Evolutionary conservation across 2,888 invertebrate species (phyloP).

Genomic region (Drosophila meridionalis): DNA sequence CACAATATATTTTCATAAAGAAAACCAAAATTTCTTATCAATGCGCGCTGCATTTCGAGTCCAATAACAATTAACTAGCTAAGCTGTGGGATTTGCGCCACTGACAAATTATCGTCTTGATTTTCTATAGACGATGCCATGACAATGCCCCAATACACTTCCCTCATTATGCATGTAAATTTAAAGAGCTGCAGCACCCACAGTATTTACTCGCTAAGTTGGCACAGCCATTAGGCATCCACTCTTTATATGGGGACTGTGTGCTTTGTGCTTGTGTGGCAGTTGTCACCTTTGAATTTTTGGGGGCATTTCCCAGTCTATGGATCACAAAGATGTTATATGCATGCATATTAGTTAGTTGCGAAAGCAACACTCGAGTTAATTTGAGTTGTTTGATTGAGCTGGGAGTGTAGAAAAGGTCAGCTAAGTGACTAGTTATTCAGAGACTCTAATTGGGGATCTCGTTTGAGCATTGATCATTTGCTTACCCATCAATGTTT

Average conservation of each 20-base stretch:
- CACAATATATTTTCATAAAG: neutral
- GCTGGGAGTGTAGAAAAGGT: slow-evolving; percentile 27
- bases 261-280: slow-evolving; percentile 27
- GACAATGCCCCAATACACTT: neutral
- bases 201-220: slow-evolving; percentile 46
- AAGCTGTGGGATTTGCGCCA: neutral
- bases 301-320: slow-evolving; percentile 68
- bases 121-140: neutral
- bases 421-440: slow-evolving; percentile 42
- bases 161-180: neutral
- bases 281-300: slow-evolving; percentile 12
- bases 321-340: slow-evolving; percentile 18
- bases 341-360: slow-evolving; percentile 27
- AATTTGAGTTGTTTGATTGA: slow-evolving; percentile 26
- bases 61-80: neutral
- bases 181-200: slow-evolving; percentile 16
- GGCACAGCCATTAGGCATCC: slow-evolving; percentile 40
- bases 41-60: neutral
- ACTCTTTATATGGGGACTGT: slow-evolving; percentile 29
- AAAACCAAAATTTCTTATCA: neutral
- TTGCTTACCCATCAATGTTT: slow-evolving; percentile 36
- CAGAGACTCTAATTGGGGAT: slow-evolving; percentile 47
- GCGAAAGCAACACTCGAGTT: slow-evolving; percentile 32
- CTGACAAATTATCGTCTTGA: neutral
- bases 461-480: slow-evolving; percentile 20